Conservation (phyloP, 2,797 vertebrate species). For the Hoplostethus atlanticus region DNA sequence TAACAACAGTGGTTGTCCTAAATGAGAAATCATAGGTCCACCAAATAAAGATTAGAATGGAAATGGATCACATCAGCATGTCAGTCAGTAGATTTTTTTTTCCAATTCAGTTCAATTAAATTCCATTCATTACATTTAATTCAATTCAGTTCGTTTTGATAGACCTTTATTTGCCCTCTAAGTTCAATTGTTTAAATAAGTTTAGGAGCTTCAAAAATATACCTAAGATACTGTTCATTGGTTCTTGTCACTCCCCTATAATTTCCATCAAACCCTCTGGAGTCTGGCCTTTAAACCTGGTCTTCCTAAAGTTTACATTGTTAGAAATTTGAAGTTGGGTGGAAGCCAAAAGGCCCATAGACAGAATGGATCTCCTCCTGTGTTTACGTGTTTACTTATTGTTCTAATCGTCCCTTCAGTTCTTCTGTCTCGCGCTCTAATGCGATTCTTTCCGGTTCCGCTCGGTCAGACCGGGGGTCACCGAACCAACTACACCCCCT, state of each 20-base stretch:
- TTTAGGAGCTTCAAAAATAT: neutral
- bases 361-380: constrained; percentile 50
- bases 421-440: constrained; percentile 79
- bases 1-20: too few relatives aligned
- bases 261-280: neutral
- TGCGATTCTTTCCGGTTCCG: constrained; percentile 88
- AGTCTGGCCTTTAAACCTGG: constrained; percentile 4
- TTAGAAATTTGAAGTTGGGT: constrained; percentile 23
- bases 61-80: neutral
- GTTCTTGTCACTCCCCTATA: neutral
- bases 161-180: neutral
- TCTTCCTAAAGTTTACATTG: constrained; percentile 34
- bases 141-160: neutral
- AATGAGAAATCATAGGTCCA: too few relatives aligned
- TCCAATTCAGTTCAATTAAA: neutral
- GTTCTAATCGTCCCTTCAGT: constrained; percentile 80
- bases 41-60: too few relatives aligned
- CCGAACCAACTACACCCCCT: constrained; percentile 71
- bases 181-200: neutral
- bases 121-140: neutral
- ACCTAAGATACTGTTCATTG: neutral
- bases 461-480: constrained; percentile 83
- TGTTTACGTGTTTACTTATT: constrained; percentile 85
- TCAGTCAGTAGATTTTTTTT: too few relatives aligned
- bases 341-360: constrained; percentile 52